Percentiles rank a stretch among this genome's conserved stretches.
Evolutionary conservation across 2,113 vertebrate genomes (phyloP).

Genomic region (Nipponia nippon): DNA sequence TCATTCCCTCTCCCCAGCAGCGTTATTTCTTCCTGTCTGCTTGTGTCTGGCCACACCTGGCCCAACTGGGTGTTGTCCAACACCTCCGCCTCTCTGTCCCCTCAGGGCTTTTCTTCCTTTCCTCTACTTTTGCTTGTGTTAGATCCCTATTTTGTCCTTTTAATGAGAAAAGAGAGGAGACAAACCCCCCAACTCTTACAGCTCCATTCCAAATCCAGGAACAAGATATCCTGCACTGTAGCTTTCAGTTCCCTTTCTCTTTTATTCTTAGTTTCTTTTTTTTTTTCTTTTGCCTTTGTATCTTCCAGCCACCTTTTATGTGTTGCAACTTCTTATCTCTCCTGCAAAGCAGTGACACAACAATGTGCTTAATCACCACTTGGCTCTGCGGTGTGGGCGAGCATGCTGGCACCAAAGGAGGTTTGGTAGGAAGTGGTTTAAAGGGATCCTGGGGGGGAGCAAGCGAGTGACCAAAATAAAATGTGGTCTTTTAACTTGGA

Average conservation of each 20-base stretch:
- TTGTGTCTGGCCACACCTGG: not conserved
- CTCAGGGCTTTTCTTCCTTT: not conserved
- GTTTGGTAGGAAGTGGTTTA: not conserved
- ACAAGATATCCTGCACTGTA: not conserved
- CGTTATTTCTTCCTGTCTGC: not conserved
- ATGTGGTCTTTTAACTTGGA: not conserved
- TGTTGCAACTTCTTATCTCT: not conserved
- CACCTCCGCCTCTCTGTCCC: not conserved
- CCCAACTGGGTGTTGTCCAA: not conserved
- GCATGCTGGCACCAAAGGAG: not conserved
- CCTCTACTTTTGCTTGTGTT: not conserved
- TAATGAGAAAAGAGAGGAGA: not conserved
- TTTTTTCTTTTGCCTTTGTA: not conserved
- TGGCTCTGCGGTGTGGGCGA: not conserved
- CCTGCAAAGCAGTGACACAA: not conserved
- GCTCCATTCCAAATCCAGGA: not conserved
- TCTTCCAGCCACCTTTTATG: not conserved
- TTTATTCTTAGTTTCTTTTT: not conserved
- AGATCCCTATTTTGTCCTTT: not conserved
- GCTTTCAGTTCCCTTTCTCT: not conserved
- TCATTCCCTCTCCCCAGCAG: not conserved
- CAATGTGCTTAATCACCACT: not conserved
- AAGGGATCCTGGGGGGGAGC: not conserved
- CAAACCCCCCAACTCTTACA: not conserved
- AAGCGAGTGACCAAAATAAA: not conserved